Conservation (phyloP, 2,888 invertebrate genomes). For the Phasia obesa region DNA sequence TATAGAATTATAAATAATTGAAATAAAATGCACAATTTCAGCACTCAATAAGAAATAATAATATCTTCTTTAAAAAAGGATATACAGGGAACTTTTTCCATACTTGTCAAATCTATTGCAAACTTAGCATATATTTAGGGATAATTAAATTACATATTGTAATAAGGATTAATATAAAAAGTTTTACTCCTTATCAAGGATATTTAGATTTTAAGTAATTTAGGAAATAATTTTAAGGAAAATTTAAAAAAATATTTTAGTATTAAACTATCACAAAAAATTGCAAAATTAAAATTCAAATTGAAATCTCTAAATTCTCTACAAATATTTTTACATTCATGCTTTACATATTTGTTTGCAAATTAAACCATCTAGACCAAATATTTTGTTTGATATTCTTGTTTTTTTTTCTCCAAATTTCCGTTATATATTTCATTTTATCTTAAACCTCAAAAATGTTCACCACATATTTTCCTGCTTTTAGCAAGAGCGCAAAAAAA, state of each 20-base stretch:
- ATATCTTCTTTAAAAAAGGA: too few relatives aligned
- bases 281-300: background rate
- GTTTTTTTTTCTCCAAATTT: conserved; percentile 38
- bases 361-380: conserved; percentile 60
- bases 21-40: too few relatives aligned
- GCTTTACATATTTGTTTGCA: conserved; percentile 30
- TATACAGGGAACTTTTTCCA: too few relatives aligned
- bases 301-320: background rate
- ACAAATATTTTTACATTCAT: background rate
- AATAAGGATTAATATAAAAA: background rate
- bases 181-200: too few relatives aligned
- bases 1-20: too few relatives aligned
- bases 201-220: background rate
- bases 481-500: background rate
- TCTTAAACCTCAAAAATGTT: conserved; percentile 66
- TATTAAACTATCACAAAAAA: background rate
- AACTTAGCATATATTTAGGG: too few relatives aligned
- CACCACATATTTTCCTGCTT: conserved; percentile 68
- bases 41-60: too few relatives aligned
- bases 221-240: too few relatives aligned
- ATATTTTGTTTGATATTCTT: conserved; percentile 7
- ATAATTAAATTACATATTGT: background rate
- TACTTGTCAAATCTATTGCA: too few relatives aligned
- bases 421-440: conserved; percentile 65
- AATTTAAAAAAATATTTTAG: too few relatives aligned